These are phyloP conservation scores for Mustelus asterias DNA, from an alignment of 2,113 vertebrate genomes.

Conservation along the genomic window DNA sequence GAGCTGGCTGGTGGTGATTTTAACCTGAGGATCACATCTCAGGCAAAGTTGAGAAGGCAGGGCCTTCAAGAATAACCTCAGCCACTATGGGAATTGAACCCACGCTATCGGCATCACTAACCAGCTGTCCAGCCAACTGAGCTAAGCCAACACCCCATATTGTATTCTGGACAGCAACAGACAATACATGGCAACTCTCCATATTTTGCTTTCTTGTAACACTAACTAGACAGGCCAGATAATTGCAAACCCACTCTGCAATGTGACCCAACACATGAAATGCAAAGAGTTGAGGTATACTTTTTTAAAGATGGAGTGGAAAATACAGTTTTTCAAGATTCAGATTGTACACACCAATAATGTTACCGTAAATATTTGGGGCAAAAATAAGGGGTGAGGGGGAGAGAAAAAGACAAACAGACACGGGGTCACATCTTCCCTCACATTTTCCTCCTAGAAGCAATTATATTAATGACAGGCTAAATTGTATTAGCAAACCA, in stretches of 20 bases:
- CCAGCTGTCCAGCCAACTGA: no score
- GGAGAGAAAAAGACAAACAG: not conserved
- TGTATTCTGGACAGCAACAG: not conserved
- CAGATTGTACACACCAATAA: not conserved
- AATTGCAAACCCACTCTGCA: not conserved
- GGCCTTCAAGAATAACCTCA: no score
- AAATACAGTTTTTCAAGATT: not conserved
- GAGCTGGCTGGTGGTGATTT: no score
- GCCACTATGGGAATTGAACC: no score
- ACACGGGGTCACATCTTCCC: not conserved
- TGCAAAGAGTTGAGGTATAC: not conserved
- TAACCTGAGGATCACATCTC: no score
- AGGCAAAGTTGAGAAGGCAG: no score
- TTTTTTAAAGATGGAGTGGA: not conserved
- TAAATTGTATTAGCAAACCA: not conserved
- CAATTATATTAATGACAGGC: not conserved
- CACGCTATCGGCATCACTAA: no score
- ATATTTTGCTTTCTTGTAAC: not conserved
- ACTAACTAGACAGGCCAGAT: not conserved
- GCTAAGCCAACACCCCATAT: no score
- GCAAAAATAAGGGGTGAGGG: not conserved
- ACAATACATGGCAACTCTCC: not conserved
- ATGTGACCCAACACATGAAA: not conserved
- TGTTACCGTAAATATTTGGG: not conserved
- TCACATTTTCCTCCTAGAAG: not conserved